Conservation (phyloP, 64 coral and sea anemone genomes). For the Hydrozoanthus tunicans region DNA sequence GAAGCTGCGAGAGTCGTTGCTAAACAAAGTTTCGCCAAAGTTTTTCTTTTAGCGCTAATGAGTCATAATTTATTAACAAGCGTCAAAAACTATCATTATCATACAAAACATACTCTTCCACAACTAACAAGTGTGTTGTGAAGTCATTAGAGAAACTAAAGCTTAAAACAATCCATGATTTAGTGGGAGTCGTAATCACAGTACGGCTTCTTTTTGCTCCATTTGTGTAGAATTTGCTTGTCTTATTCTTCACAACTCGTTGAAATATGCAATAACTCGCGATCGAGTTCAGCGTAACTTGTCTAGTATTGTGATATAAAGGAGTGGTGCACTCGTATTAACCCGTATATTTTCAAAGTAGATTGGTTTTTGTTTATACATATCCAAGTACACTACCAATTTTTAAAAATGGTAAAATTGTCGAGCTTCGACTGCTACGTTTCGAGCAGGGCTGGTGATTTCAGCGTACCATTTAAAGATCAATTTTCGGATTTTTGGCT, state of each 20-base stretch:
- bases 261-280: background rate
- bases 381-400: too few relatives aligned
- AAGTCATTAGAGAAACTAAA: conserved; percentile 43
- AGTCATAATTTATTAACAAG: conserved; percentile 61
- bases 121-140: conserved; percentile 40
- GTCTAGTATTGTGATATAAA: too few relatives aligned
- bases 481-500: background rate
- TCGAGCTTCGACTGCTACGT: too few relatives aligned
- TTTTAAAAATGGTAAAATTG: too few relatives aligned
- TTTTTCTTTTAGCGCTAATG: background rate
- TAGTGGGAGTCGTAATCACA: background rate
- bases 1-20: background rate
- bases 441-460: background rate
- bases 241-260: background rate
- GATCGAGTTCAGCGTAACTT: background rate
- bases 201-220: conserved; percentile 11
- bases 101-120: conserved; percentile 43
- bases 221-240: conserved; percentile 19
- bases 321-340: too few relatives aligned
- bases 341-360: too few relatives aligned
- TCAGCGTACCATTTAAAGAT: background rate
- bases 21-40: background rate
- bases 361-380: too few relatives aligned
- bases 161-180: conserved; percentile 5
- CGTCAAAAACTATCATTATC: conserved; percentile 37